These are phyloP conservation scores for Cremastinae sp. DNA, from an alignment of 2,888 invertebrate genomes.

Conservation along the genomic window DNA sequence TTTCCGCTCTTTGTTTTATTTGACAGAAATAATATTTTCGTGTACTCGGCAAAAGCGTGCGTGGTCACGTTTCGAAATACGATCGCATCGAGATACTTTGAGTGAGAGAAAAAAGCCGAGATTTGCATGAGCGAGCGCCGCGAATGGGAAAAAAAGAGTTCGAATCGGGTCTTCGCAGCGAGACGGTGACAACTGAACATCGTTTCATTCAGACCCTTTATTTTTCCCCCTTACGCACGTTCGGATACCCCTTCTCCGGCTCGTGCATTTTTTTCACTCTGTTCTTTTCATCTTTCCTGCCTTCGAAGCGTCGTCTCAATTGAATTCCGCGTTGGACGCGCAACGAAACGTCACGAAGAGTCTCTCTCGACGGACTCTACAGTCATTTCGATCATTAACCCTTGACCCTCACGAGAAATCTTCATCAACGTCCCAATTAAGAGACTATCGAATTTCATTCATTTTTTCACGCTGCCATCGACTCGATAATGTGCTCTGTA, in stretches of 20 bases:
- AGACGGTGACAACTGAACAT: slow-evolving; percentile 67
- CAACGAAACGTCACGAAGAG: no score
- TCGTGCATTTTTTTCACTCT: slow-evolving; percentile 1
- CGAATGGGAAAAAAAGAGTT: slow-evolving; percentile 5
- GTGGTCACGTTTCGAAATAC: slow-evolving; percentile 22
- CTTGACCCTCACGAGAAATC: no score
- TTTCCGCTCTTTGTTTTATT: slow-evolving; percentile 2
- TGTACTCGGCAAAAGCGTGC: slow-evolving; percentile 7
- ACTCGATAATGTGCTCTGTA: no score
- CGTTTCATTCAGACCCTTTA: slow-evolving; percentile 74
- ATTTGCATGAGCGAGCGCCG: background rate
- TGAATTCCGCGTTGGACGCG: slow-evolving; percentile 11
- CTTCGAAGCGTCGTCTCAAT: slow-evolving; percentile 32
- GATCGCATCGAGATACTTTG: slow-evolving; percentile 8
- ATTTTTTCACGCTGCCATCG: no score
- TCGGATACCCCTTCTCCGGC: slow-evolving; percentile 59
- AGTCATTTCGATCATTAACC: no score
- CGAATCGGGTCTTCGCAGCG: slow-evolving; percentile 63
- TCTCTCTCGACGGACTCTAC: no score
- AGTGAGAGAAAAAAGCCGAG: background rate
- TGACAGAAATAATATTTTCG: slow-evolving; percentile 28
- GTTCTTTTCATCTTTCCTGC: slow-evolving; percentile 24
- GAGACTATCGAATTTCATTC: no score
- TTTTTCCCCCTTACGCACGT: slow-evolving; percentile 69
- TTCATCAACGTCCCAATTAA: no score